Evolutionary conservation across 2,888 invertebrate genomes (phyloP).

Genomic region (Agelastica alni): DNA sequence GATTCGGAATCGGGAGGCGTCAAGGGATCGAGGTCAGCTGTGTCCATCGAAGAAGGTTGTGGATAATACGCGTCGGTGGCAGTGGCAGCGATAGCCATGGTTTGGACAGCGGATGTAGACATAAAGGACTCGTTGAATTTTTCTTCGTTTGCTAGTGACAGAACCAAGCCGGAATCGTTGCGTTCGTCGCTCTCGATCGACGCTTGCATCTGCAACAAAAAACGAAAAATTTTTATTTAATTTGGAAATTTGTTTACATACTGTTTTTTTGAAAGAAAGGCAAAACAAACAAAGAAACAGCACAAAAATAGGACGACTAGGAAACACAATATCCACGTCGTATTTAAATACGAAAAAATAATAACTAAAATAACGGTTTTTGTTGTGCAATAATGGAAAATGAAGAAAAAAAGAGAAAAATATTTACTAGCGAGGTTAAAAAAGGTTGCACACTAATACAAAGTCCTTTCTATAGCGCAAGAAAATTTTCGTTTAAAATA

Average conservation of each 20-base stretch:
- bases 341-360: constrained; percentile 9
- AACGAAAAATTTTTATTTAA: too few species aligned
- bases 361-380: constrained; percentile 6
- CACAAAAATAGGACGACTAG: constrained; percentile 34
- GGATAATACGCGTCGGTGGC: too few species aligned
- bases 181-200: constrained; percentile 53
- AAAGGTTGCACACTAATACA: too few species aligned
- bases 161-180: constrained; percentile 65
- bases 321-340: constrained; percentile 16
- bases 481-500: too few species aligned
- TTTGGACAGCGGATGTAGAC: constrained; percentile 1
- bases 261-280: constrained; percentile 36
- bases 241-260: constrained; percentile 42
- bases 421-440: constrained; percentile 2
- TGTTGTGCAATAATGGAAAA: too few species aligned
- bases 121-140: constrained; percentile 28
- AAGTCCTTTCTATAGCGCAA: too few species aligned
- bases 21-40: constrained; percentile 51
- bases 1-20: constrained; percentile 66
- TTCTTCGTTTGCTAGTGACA: constrained; percentile 63
- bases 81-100: too few species aligned
- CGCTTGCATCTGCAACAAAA: constrained; percentile 63
- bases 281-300: constrained; percentile 33
- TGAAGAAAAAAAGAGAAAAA: constrained; percentile 3
- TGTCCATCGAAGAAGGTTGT: too few species aligned